These are phyloP conservation scores for Xanthorhoe designata DNA, from an alignment of 2,888 invertebrate genomes.

Conservation along the genomic window DNA sequence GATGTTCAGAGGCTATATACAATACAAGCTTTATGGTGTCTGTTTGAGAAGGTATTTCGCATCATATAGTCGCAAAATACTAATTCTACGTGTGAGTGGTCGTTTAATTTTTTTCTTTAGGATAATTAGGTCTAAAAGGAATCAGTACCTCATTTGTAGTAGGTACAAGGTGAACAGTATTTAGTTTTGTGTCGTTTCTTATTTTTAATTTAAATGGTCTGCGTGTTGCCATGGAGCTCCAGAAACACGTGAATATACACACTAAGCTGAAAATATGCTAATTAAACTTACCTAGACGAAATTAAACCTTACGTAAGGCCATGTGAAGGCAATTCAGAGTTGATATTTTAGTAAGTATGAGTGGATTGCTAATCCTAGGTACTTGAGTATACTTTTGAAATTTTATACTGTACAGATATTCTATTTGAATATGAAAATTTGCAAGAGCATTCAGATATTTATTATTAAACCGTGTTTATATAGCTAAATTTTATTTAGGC, in stretches of 20 bases:
- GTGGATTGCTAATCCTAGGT: background rate
- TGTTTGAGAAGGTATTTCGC: too few relatives aligned
- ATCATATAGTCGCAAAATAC: too few relatives aligned
- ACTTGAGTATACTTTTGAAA: background rate
- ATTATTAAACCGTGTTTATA: too few relatives aligned
- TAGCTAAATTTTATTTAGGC: too few relatives aligned
- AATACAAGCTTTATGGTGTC: too few relatives aligned
- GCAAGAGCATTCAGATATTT: too few relatives aligned
- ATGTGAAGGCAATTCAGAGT: constrained; percentile 4
- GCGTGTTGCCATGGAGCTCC: constrained; percentile 12
- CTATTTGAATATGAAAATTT: background rate
- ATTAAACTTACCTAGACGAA: constrained; percentile 26
- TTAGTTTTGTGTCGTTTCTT: constrained; percentile 10
- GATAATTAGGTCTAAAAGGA: too few relatives aligned
- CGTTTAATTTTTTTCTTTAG: too few relatives aligned
- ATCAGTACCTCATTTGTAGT: too few relatives aligned
- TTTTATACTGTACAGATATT: background rate
- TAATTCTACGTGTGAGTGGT: too few relatives aligned
- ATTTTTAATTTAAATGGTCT: constrained; percentile 9
- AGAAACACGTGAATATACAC: constrained; percentile 14
- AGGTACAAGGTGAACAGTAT: too few relatives aligned
- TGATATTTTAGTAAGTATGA: background rate
- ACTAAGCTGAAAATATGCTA: constrained; percentile 27
- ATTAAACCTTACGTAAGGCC: constrained; percentile 4
- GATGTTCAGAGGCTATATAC: too few relatives aligned